Conservation (phyloP, 2,797 vertebrate species). For the Gymnoscopelus braueri region DNA sequence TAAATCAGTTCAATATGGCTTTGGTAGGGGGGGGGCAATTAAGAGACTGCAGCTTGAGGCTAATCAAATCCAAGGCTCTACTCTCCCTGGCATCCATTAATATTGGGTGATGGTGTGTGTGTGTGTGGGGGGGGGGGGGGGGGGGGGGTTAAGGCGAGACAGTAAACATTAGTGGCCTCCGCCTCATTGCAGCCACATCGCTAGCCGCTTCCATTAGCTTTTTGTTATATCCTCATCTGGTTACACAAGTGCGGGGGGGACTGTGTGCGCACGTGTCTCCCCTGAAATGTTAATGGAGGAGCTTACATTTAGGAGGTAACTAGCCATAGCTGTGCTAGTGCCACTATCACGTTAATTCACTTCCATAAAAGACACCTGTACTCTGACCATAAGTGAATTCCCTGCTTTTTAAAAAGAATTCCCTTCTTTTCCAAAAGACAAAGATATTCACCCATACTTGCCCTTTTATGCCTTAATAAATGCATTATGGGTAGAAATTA, state of each 20-base stretch:
- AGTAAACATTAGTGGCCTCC: conserved; percentile 64
- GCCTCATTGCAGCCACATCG: conserved; percentile 50
- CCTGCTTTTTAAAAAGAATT: conserved; percentile 5
- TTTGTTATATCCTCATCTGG: conserved; percentile 44
- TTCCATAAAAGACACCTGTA: background rate
- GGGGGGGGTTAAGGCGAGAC: conserved; percentile 49
- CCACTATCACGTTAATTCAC: conserved; percentile 11
- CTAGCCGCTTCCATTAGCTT: conserved; percentile 13
- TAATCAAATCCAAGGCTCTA: conserved; percentile 75
- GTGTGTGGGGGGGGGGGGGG: background rate
- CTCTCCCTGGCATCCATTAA: conserved; percentile 66
- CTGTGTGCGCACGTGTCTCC: background rate
- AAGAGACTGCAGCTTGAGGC: conserved; percentile 73
- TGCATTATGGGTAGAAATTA: too few relatives aligned
- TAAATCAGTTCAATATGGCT: conserved; percentile 82
- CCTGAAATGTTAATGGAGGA: conserved; percentile 8
- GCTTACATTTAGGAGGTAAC: conserved; percentile 16
- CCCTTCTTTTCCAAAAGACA: too few relatives aligned
- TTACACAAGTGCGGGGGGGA: conserved; percentile 40
- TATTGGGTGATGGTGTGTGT: conserved; percentile 29
- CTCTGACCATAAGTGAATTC: conserved; percentile 1
- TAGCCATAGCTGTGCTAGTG: background rate
- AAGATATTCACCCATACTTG: too few relatives aligned
- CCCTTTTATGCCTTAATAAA: too few relatives aligned
- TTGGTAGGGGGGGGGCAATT: conserved; percentile 75